phyloP scores from a whole-genome alignment of 1,140 invertebrate genomes.

The Drosophila saltans region DNA sequence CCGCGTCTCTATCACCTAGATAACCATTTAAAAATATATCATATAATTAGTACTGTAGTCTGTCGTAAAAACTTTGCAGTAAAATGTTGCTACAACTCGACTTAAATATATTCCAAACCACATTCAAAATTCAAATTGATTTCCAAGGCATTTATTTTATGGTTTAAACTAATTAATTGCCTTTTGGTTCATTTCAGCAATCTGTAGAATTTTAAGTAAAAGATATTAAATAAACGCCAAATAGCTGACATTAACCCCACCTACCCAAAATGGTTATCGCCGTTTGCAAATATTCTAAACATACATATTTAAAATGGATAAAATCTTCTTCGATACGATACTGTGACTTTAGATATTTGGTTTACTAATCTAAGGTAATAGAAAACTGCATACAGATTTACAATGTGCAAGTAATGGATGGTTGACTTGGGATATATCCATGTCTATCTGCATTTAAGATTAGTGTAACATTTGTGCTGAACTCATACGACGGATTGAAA shows the following conservation, averaged over 20 bases:
- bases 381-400: no score
- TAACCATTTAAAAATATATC: constrained; percentile 9
- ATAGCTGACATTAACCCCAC: background rate
- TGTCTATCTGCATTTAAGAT: no score
- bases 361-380: no score
- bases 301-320: no score
- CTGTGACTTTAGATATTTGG: no score
- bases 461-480: no score
- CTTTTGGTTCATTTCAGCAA: constrained; percentile 34
- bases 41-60: constrained; percentile 21
- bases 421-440: no score
- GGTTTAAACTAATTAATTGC: constrained; percentile 48
- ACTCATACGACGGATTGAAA: no score
- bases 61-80: constrained; percentile 39
- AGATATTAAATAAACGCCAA: background rate
- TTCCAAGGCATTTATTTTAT: constrained; percentile 43
- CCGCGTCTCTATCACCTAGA: constrained; percentile 1
- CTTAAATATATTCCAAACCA: constrained; percentile 22
- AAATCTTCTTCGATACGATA: no score
- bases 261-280: no score
- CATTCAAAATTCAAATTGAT: constrained; percentile 51
- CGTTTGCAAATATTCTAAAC: no score
- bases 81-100: constrained; percentile 31
- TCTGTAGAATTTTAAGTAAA: background rate
- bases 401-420: no score